Conservation (phyloP, 2,888 invertebrate genomes). For the Gastracanthus pulcherrimus region DNA sequence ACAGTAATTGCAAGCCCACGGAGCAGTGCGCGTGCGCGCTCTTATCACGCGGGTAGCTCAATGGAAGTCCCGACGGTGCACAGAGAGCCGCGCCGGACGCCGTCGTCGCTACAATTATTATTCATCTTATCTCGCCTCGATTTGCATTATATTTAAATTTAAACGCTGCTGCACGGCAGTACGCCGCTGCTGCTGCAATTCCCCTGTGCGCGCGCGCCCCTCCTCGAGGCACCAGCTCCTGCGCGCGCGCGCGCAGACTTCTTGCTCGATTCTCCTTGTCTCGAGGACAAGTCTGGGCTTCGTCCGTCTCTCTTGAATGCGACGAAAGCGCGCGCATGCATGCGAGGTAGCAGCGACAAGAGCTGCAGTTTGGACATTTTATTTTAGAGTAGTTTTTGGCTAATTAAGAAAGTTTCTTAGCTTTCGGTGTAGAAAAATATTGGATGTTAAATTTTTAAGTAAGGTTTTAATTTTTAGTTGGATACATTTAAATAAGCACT, state of each 20-base stretch:
- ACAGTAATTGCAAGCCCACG: conserved; percentile 3
- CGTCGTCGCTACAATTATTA: conserved; percentile 70
- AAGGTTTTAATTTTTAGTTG: too few relatives aligned
- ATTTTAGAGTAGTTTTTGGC: too few relatives aligned
- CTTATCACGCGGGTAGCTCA: conserved; percentile 41
- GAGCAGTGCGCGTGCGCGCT: background rate
- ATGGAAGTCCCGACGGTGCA: background rate
- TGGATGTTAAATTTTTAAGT: too few relatives aligned
- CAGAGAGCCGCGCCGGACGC: background rate
- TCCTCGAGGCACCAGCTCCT: background rate
- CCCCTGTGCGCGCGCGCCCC: background rate
- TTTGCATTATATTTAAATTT: conserved; percentile 75
- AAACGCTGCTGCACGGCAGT: conserved; percentile 60
- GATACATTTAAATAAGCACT: too few relatives aligned
- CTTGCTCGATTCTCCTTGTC: background rate
- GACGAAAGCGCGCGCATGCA: too few relatives aligned
- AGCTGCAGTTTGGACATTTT: too few relatives aligned
- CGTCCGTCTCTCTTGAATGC: too few relatives aligned
- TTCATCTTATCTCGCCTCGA: conserved; percentile 73
- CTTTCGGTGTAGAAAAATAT: too few relatives aligned
- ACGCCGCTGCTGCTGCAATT: too few relatives aligned
- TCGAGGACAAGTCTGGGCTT: too few relatives aligned
- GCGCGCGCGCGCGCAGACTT: background rate
- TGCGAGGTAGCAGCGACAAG: too few relatives aligned
- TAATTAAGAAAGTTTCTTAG: too few relatives aligned